A percentile compares a stretch with the other conserved stretches of the same genome.
Conservation (phyloP, 92 coral and sea anemone species). For the Micromussa lordhowensis region DNA sequence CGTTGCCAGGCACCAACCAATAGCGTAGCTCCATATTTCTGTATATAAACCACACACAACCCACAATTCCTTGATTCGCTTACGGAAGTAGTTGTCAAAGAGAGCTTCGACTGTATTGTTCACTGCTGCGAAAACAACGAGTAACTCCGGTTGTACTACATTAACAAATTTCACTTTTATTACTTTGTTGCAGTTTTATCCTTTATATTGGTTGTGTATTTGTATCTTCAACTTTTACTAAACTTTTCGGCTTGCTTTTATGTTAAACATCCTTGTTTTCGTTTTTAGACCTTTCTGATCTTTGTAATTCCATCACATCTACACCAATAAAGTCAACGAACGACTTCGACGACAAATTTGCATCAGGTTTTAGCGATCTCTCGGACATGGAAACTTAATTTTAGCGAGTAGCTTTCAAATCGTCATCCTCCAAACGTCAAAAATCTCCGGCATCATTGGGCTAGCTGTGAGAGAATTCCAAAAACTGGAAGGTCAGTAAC, state of each 20-base stretch:
- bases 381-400: too few relatives aligned
- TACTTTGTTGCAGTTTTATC: neutral
- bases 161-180: neutral
- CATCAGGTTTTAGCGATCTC: too few relatives aligned
- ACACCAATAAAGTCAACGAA: neutral
- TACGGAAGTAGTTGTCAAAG: too few relatives aligned
- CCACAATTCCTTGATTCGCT: too few relatives aligned
- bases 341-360: too few relatives aligned
- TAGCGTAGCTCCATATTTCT: too few relatives aligned
- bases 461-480: neutral
- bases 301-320: neutral
- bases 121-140: neutral
- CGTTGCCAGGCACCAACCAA: too few relatives aligned
- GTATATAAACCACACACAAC: too few relatives aligned
- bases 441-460: neutral
- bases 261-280: neutral
- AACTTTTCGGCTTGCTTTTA: neutral
- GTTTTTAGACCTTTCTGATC: neutral
- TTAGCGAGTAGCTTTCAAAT: too few relatives aligned
- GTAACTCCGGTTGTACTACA: neutral
- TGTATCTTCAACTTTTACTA: neutral
- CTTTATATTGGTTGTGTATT: neutral
- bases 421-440: too few relatives aligned
- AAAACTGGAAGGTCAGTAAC: neutral
- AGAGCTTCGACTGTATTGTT: too few relatives aligned